Conservation (phyloP, 2,797 vertebrate species). For the Limosa lapponica region DNA sequence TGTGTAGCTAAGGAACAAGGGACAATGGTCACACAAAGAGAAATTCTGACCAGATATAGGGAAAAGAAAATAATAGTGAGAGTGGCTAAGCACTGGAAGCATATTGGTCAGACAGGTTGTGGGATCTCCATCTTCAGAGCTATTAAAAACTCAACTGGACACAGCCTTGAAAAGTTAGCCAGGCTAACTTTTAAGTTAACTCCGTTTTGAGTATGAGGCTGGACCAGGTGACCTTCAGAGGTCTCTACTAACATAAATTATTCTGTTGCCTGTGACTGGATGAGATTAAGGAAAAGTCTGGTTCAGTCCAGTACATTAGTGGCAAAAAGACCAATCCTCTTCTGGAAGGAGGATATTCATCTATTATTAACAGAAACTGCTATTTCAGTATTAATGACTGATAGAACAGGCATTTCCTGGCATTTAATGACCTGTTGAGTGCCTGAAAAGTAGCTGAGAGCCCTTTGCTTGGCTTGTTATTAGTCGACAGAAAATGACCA, state of each 20-base stretch:
- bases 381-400: constrained; percentile 38
- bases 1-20: neutral
- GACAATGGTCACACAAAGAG: neutral
- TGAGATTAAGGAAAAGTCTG: constrained; percentile 5
- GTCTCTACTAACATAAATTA: neutral
- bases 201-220: neutral
- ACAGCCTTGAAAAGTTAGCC: neutral
- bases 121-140: neutral
- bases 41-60: neutral
- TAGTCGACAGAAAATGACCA: neutral
- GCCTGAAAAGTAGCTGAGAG: constrained; percentile 3
- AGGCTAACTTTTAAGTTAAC: neutral
- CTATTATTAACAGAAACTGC: constrained; percentile 41
- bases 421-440: constrained; percentile 32
- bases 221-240: neutral
- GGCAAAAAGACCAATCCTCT: constrained; percentile 1
- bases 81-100: neutral
- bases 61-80: neutral
- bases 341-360: constrained; percentile 8
- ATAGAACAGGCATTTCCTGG: neutral
- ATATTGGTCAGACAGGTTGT: neutral
- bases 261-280: neutral
- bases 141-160: neutral
- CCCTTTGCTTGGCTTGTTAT: neutral
- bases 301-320: neutral